Conservation (phyloP, 2,888 invertebrate species). For the Protophormia terraenovae region DNA sequence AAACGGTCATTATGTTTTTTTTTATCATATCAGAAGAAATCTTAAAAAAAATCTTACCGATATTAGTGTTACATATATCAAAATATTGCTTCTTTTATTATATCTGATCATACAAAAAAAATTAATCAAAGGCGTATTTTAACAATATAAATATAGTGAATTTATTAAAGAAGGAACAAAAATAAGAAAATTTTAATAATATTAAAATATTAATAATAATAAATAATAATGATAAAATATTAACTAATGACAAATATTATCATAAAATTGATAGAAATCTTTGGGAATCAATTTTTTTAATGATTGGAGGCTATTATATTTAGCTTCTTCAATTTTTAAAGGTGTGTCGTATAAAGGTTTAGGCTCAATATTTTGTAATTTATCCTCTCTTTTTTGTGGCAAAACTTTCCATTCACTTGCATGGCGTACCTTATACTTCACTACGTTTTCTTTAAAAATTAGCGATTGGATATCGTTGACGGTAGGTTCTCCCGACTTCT, state of each 20-base stretch:
- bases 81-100: too few relatives aligned
- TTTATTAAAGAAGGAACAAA: too few relatives aligned
- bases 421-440: slow-evolving; percentile 11
- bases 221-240: too few relatives aligned
- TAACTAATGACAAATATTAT: slow-evolving; percentile 8
- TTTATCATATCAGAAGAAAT: too few relatives aligned
- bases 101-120: too few relatives aligned
- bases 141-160: too few relatives aligned
- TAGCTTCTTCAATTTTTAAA: slow-evolving; percentile 1
- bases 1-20: too few relatives aligned
- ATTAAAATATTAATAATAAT: too few relatives aligned
- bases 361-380: not conserved
- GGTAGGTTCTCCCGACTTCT: not conserved
- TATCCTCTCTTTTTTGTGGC: slow-evolving; percentile 15
- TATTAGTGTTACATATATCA: too few relatives aligned
- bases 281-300: slow-evolving; percentile 15
- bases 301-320: slow-evolving; percentile 18
- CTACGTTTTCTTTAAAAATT: slow-evolving; percentile 6
- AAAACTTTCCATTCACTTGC: slow-evolving; percentile 20
- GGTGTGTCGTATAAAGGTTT: not conserved
- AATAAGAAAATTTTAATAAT: too few relatives aligned
- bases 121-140: too few relatives aligned
- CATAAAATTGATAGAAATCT: slow-evolving; percentile 1
- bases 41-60: too few relatives aligned
- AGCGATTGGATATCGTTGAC: slow-evolving; percentile 8